These are phyloP conservation scores for Gadopsis marmoratus DNA, from an alignment of 2,797 vertebrate species.

Conservation along the genomic window DNA sequence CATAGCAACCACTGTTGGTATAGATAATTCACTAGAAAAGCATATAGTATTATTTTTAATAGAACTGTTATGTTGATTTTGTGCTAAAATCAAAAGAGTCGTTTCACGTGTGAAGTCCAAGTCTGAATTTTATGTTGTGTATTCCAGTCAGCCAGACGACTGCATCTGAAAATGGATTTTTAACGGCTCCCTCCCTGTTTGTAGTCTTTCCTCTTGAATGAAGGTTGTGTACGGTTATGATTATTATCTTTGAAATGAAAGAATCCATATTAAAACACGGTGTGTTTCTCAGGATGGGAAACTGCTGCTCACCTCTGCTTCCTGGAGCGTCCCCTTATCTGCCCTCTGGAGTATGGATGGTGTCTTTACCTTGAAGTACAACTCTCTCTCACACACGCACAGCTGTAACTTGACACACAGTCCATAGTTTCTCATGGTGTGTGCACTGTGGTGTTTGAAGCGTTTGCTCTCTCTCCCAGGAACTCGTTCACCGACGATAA, in stretches of 20 bases:
- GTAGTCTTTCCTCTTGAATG: neutral
- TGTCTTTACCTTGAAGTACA: slow-evolving; percentile 95
- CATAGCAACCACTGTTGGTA: too few relatives aligned
- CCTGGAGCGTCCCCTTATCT: slow-evolving; percentile 94
- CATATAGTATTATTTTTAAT: too few relatives aligned
- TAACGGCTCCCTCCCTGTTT: neutral
- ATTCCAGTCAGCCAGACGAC: neutral
- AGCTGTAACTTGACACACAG: neutral
- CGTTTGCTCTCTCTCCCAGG: slow-evolving; percentile 73
- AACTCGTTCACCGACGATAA: slow-evolving; percentile 96
- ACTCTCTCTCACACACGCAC: neutral
- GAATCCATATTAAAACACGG: neutral
- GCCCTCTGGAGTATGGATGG: slow-evolving; percentile 96
- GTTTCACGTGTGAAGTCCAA: too few relatives aligned
- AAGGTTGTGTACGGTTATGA: neutral
- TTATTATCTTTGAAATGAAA: neutral
- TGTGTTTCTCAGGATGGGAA: slow-evolving; percentile 89
- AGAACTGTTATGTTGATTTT: too few relatives aligned
- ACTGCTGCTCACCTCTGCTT: slow-evolving; percentile 93
- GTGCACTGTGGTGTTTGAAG: neutral
- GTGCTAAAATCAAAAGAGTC: too few relatives aligned
- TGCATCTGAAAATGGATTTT: neutral
- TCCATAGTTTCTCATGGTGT: neutral
- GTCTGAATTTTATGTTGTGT: neutral
- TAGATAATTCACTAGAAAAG: too few relatives aligned